These are phyloP conservation scores for Ooceraea biroi DNA, from an alignment of 1,140 invertebrate species.

Conservation along the genomic window DNA sequence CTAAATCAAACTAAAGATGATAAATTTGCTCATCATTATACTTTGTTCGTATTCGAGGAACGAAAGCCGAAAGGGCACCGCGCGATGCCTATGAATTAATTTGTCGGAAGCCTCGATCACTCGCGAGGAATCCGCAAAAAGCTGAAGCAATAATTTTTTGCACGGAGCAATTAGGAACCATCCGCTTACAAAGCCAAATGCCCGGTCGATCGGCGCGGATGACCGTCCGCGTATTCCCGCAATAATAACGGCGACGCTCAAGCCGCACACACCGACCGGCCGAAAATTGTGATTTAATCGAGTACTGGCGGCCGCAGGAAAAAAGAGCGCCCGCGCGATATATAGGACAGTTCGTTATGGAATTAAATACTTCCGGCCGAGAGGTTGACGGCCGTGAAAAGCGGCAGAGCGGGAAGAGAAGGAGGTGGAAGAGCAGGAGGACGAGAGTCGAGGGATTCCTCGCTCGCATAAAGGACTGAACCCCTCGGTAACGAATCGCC, in stretches of 20 bases:
- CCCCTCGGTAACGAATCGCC: constrained; percentile 35
- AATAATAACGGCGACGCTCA: constrained; percentile 35
- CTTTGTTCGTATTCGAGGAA: neutral
- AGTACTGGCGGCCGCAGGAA: constrained; percentile 17
- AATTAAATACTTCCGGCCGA: constrained; percentile 57
- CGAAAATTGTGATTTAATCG: constrained; percentile 59
- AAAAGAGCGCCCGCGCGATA: constrained; percentile 36
- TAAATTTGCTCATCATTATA: neutral
- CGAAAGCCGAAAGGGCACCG: neutral
- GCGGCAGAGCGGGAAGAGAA: neutral
- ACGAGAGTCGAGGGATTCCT: constrained; percentile 19
- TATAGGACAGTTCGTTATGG: constrained; percentile 53
- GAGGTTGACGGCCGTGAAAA: constrained; percentile 13
- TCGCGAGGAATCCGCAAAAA: neutral
- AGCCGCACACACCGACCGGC: constrained; percentile 1
- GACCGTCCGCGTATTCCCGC: constrained; percentile 22
- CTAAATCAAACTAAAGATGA: neutral
- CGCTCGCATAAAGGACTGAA: constrained; percentile 31
- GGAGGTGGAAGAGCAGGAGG: neutral
- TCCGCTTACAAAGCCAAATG: constrained; percentile 20
- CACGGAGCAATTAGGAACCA: constrained; percentile 33
- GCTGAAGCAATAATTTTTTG: constrained; percentile 37
- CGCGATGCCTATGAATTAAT: neutral
- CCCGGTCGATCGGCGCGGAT: constrained; percentile 18
- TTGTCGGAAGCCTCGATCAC: neutral